Percentiles rank a stretch among this genome's conserved stretches.
Conservation (phyloP, 2,113 vertebrate genomes). For the Brevimyrus niger region DNA sequence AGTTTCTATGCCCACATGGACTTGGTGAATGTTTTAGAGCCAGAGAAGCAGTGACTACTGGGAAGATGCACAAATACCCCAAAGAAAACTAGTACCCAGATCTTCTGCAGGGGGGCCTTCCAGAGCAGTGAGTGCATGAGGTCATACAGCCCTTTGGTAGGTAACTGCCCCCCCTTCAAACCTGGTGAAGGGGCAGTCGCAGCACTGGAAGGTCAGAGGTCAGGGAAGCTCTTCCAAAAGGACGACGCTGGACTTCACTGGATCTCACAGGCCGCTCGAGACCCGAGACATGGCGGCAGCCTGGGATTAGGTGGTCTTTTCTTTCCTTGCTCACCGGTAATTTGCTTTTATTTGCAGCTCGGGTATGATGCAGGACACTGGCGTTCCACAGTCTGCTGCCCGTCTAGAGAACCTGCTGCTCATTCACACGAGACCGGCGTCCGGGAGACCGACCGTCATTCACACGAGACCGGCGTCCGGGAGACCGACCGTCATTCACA, state of each 20-base stretch:
- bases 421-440: background rate
- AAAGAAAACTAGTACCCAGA: background rate
- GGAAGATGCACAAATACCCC: background rate
- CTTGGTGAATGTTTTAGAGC: background rate
- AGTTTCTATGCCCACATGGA: background rate
- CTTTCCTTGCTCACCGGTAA: background rate
- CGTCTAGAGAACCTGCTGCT: background rate
- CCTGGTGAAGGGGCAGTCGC: background rate
- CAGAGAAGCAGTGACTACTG: background rate
- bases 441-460: background rate
- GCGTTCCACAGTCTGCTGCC: background rate
- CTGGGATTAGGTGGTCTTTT: background rate
- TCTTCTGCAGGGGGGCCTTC: background rate
- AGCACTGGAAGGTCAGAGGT: background rate
- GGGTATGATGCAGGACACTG: background rate
- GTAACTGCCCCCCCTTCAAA: background rate
- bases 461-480: no score
- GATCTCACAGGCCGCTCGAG: background rate
- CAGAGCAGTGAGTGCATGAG: background rate
- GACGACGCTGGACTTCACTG: background rate
- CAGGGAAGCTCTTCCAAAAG: background rate
- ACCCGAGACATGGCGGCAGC: background rate
- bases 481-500: no score
- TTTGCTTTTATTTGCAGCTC: background rate
- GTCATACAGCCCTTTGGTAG: background rate